These are phyloP conservation scores for Pogonocherus hispidulus DNA, from an alignment of 2,888 invertebrate genomes.

Conservation along the genomic window DNA sequence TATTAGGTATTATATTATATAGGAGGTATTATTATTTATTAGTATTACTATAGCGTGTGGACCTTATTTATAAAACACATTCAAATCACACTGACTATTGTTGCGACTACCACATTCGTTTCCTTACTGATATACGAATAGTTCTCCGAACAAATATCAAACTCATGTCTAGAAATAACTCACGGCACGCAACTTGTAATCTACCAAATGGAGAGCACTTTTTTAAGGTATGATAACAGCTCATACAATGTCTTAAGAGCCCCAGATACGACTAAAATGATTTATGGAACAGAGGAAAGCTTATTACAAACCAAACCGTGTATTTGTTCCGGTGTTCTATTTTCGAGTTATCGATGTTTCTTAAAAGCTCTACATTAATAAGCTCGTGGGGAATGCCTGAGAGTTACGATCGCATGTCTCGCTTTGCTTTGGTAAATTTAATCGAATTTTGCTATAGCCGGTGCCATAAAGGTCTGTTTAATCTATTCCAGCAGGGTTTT, in stretches of 20 bases:
- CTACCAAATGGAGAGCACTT: constrained; percentile 11
- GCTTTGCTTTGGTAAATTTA: background rate
- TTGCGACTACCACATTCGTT: too few relatives aligned
- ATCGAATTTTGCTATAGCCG: constrained; percentile 19
- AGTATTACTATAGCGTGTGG: too few relatives aligned
- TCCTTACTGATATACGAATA: background rate
- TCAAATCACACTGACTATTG: too few relatives aligned
- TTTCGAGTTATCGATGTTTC: constrained; percentile 20
- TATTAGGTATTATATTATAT: too few relatives aligned
- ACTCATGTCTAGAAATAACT: constrained; percentile 2
- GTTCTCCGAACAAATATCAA: constrained; percentile 6
- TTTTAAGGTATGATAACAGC: constrained; percentile 11
- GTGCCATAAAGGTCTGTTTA: background rate
- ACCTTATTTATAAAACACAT: too few relatives aligned
- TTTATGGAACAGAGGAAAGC: constrained; percentile 14
- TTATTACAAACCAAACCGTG: constrained; percentile 12
- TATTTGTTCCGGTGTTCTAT: constrained; percentile 31
- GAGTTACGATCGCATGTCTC: constrained; percentile 20
- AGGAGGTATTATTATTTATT: too few relatives aligned
- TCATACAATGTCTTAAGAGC: constrained; percentile 18
- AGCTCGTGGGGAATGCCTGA: background rate
- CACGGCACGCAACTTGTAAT: constrained; percentile 14
- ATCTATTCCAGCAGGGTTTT: background rate
- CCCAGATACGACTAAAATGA: constrained; percentile 9
- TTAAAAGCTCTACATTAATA: constrained; percentile 15